Evolutionary conservation across 2,113 vertebrate species (phyloP).

Genomic region (Progne subis): DNA sequence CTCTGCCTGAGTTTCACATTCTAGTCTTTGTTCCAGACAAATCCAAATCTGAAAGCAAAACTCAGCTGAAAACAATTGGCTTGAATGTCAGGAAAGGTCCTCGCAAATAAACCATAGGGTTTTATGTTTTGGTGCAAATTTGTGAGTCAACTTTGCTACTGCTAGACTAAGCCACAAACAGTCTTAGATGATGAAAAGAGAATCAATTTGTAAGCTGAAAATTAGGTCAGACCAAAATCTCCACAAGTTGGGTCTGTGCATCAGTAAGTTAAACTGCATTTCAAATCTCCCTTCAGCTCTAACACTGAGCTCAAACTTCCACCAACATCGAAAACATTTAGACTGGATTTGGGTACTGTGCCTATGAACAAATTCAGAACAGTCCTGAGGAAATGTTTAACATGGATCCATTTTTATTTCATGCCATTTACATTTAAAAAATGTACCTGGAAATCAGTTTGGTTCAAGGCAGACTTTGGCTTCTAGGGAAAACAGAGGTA

Average conservation of each 20-base stretch:
- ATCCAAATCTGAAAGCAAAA: not conserved
- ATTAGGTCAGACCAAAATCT: not conserved
- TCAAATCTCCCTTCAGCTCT: not conserved
- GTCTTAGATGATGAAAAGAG: not conserved
- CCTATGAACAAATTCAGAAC: accelerated
- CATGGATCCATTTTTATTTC: not conserved
- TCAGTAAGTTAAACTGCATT: not conserved
- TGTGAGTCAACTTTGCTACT: not conserved
- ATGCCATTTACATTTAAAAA: not conserved
- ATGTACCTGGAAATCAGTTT: not conserved
- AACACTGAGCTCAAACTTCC: not conserved
- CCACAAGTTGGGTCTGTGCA: not conserved
- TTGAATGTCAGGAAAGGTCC: not conserved
- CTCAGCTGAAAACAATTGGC: not conserved
- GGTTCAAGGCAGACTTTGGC: not conserved
- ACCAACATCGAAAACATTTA: not conserved
- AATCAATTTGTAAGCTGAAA: not conserved
- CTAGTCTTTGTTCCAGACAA: not conserved
- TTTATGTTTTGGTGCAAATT: not conserved
- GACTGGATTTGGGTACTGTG: not conserved
- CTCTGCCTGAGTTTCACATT: not conserved
- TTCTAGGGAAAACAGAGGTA: not conserved
- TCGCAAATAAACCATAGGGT: not conserved
- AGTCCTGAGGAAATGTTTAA: not conserved
- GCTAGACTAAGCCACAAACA: not conserved